Evolutionary conservation across 2,113 vertebrate genomes (phyloP).

Genomic region (Lamprologus ornatipinnis): DNA sequence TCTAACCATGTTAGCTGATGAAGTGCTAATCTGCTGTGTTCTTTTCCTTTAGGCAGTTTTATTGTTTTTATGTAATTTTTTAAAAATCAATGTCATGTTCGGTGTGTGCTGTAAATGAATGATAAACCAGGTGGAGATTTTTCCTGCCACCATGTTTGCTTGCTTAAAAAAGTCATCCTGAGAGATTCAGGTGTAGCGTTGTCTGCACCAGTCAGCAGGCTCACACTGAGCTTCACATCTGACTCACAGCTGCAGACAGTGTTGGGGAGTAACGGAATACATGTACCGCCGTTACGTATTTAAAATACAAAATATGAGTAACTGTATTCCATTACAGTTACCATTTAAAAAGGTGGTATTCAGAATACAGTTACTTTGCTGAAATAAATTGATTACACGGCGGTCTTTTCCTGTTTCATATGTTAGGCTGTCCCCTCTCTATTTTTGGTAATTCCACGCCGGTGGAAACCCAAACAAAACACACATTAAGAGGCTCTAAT

Average conservation of each 20-base stretch:
- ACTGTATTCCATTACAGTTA: neutral
- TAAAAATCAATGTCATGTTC: neutral
- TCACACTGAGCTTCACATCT: neutral
- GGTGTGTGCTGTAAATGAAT: neutral
- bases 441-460: neutral
- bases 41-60: neutral
- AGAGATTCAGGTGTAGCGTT: neutral
- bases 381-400: neutral
- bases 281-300: neutral
- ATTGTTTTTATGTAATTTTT: neutral
- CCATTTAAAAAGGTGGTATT: neutral
- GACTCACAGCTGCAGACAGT: neutral
- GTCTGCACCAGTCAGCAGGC: neutral
- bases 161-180: neutral
- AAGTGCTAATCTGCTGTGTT: neutral
- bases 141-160: neutral
- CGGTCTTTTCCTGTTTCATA: neutral
- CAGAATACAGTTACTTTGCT: neutral
- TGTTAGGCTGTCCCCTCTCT: neutral
- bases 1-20: neutral
- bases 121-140: neutral
- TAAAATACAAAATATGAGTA: neutral
- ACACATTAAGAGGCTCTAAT: too few relatives aligned
- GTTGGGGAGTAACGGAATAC: neutral
- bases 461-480: neutral